These are phyloP conservation scores for Limanda limanda DNA, from an alignment of 2,113 vertebrate genomes.

Conservation along the genomic window DNA sequence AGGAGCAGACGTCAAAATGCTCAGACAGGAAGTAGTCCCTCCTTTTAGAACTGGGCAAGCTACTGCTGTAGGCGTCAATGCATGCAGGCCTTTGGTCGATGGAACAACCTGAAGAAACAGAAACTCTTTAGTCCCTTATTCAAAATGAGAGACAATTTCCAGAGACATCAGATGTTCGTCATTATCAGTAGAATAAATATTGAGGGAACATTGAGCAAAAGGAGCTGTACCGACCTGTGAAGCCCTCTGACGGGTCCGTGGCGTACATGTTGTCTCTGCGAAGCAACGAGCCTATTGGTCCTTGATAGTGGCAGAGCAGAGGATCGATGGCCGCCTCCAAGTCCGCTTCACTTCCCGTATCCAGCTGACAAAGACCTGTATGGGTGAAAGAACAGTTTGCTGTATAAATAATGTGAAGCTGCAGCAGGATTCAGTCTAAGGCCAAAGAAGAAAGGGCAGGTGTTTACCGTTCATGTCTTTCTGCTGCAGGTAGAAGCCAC, in stretches of 20 bases:
- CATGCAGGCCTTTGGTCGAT: conserved; percentile 81
- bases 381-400: conserved; percentile 22
- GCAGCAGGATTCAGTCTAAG: neutral
- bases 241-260: conserved; percentile 80
- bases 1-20: conserved; percentile 80
- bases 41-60: conserved; percentile 79
- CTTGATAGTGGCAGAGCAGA: conserved; percentile 89
- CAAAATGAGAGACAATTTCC: no score
- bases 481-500: conserved; percentile 89
- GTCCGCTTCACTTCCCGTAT: conserved; percentile 90
- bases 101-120: conserved; percentile 78
- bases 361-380: conserved; percentile 88
- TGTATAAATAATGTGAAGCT: neutral
- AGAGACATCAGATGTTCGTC: neutral
- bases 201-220: neutral
- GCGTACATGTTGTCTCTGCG: conserved; percentile 83
- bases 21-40: conserved; percentile 85
- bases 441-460: neutral
- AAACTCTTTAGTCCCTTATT: neutral
- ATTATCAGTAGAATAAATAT: neutral
- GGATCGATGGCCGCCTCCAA: conserved; percentile 89
- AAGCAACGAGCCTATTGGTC: conserved; percentile 83
- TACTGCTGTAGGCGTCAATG: conserved; percentile 81
- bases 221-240: conserved; percentile 61
- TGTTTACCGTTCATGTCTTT: conserved; percentile 88